These are phyloP conservation scores for Drosophila falleni DNA, from an alignment of 2,888 invertebrate genomes.

Conservation along the genomic window DNA sequence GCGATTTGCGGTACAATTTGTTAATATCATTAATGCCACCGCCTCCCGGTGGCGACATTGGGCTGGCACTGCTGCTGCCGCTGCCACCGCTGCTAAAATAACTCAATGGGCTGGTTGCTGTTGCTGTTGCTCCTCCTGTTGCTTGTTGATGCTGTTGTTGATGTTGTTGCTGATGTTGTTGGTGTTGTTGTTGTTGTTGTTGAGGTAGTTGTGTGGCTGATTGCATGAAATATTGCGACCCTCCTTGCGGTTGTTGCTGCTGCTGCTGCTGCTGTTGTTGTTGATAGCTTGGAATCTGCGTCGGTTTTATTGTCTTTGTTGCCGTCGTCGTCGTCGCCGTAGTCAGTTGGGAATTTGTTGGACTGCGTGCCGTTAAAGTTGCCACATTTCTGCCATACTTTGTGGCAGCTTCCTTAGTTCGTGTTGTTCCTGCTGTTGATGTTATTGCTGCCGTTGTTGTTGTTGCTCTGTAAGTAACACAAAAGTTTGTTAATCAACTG, in stretches of 20 bases:
- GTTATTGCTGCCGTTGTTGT: constrained; percentile 17
- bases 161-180: constrained; percentile 39
- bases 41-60: constrained; percentile 56
- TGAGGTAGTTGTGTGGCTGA: constrained; percentile 76
- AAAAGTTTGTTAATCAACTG: constrained; percentile 15
- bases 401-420: constrained; percentile 22
- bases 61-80: constrained; percentile 51
- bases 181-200: constrained; percentile 46
- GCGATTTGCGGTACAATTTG: constrained; percentile 84
- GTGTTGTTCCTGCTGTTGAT: constrained; percentile 24
- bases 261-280: constrained; percentile 71
- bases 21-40: constrained; percentile 39
- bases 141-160: constrained; percentile 41
- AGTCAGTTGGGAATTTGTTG: constrained; percentile 58
- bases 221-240: constrained; percentile 63
- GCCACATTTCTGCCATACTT: constrained; percentile 57
- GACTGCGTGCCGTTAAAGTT: constrained; percentile 31
- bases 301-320: constrained; percentile 73
- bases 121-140: constrained; percentile 28
- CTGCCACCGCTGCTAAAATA: constrained; percentile 56
- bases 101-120: constrained; percentile 48
- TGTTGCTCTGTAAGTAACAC: constrained; percentile 59
- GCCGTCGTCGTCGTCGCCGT: constrained; percentile 52
- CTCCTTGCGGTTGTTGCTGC: constrained; percentile 55
- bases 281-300: constrained; percentile 85